Percentiles rank a stretch among this genome's conserved stretches.
phyloP scores from a whole-genome alignment of 2,113 vertebrate genomes.

The Clarias magur region DNA sequence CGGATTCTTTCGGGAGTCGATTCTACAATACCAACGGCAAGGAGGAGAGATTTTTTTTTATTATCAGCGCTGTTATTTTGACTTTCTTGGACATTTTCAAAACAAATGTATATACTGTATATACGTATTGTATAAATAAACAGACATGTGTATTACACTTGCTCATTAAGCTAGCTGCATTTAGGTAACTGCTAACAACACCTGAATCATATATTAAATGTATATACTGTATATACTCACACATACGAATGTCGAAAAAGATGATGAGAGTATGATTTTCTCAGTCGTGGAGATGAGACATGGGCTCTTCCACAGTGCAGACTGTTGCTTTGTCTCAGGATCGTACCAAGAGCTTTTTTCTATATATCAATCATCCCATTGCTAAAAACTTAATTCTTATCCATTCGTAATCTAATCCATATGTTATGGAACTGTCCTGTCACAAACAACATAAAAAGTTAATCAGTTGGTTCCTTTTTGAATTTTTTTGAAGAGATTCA shows the following conservation, averaged over 20 bases:
- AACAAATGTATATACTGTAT: too few relatives aligned
- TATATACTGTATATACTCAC: neutral
- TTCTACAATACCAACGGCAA: neutral
- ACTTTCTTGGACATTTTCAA: neutral
- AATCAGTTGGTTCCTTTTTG: neutral
- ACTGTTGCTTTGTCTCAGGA: too few relatives aligned
- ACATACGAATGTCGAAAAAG: too few relatives aligned
- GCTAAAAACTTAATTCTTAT: neutral
- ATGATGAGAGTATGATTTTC: too few relatives aligned
- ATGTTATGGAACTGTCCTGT: neutral
- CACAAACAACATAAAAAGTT: neutral
- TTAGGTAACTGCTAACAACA: neutral
- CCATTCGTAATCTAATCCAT: neutral
- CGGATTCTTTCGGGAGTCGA: neutral
- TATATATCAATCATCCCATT: neutral
- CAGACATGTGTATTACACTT: too few relatives aligned
- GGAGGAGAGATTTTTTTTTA: neutral
- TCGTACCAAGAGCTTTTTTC: neutral
- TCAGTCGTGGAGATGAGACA: too few relatives aligned
- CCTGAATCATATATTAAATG: neutral
- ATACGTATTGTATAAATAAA: neutral
- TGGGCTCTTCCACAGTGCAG: too few relatives aligned
- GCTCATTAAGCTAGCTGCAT: too few relatives aligned
- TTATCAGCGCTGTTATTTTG: neutral
- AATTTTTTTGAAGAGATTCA: too few relatives aligned